Base-by-base conservation (phyloP, 2,888 invertebrate genomes). In the Tenthredo amoena region DNA sequence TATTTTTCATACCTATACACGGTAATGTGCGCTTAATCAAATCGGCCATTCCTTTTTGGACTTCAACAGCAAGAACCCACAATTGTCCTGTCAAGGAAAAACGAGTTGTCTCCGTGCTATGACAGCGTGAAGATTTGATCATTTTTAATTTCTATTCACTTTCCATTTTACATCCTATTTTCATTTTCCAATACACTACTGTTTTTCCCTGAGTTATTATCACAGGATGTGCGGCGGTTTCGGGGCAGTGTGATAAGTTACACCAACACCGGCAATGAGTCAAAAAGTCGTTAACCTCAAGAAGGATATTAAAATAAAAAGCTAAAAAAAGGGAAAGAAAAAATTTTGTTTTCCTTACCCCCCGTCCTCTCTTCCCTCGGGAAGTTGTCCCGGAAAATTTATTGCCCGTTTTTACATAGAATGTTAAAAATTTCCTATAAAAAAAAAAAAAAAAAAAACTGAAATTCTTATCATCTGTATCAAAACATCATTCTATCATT, bases 261-360 rank as follows among this genome's bases (percentile, higher is more conserved):
- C 62, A 26, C 62, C 62, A 62, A 62, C 21, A 10, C 62, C 62
- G 62, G 26, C 62, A n/a, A 62, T 62, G 62, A 62, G n/a, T 62
- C 62, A 26, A 62, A 62, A 62, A 62, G 62, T 62, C 21, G n/a
- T 62, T 26, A 26, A 62, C 62, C 62, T 26, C 21, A 62, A 62
- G 62, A 62, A 26, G 62, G 62, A 26, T 62, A 62, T 62, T 62
- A n/a, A 10, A 62, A 62, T 62, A 26, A 62, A 26, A 26, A 62
- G 7, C 1, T 9, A 26, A 26, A 62, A 62, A 62, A 62, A 62
- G 9, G 26, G 10, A 26, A 6, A 21, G n/a, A 9, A 62, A n/a
- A 62, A 62, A 62, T 21, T 62, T 62, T 21, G 21, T 26, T 21
- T 26, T 9, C 26, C 26, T 62, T 3, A 21, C 26, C 10, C n/a